phyloP scores from a whole-genome alignment of 2,113 vertebrate genomes.

The Ctenodactylus gundi region DNA sequence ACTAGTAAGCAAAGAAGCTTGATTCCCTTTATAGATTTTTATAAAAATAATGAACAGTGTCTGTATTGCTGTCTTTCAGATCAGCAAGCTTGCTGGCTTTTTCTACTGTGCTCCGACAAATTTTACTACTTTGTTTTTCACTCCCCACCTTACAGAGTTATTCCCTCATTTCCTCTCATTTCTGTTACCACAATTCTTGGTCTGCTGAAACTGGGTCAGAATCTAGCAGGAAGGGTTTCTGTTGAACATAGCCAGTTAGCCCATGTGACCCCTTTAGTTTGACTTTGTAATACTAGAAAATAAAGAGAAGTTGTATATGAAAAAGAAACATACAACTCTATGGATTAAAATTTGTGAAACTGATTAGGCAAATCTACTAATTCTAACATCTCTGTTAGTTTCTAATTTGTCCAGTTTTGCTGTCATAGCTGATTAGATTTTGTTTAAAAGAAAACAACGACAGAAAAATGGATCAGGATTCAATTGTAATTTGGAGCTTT shows the following conservation, averaged over 20 bases:
- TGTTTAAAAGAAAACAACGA: neutral
- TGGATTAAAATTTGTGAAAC: neutral
- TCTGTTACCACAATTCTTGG: neutral
- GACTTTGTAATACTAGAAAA: neutral
- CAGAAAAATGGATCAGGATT: neutral
- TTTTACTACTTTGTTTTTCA: neutral
- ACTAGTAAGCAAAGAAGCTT: neutral
- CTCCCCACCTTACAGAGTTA: rapidly evolving
- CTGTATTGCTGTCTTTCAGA: neutral
- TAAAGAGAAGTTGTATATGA: neutral
- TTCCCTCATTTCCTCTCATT: neutral
- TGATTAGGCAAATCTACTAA: neutral
- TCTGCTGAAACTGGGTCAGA: neutral
- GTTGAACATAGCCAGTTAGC: neutral
- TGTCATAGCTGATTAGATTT: neutral
- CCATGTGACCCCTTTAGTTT: neutral
- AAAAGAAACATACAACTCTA: neutral
- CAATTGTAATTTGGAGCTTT: neutral
- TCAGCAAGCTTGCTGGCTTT: neutral
- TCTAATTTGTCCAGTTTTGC: neutral
- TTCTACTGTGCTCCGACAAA: too few relatives aligned
- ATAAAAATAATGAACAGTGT: neutral
- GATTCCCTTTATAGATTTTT: neutral
- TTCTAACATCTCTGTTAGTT: neutral
- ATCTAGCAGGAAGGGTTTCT: neutral